phyloP scores from a whole-genome alignment of 1,140 invertebrate genomes.

The Aphelinus atriplicis region DNA sequence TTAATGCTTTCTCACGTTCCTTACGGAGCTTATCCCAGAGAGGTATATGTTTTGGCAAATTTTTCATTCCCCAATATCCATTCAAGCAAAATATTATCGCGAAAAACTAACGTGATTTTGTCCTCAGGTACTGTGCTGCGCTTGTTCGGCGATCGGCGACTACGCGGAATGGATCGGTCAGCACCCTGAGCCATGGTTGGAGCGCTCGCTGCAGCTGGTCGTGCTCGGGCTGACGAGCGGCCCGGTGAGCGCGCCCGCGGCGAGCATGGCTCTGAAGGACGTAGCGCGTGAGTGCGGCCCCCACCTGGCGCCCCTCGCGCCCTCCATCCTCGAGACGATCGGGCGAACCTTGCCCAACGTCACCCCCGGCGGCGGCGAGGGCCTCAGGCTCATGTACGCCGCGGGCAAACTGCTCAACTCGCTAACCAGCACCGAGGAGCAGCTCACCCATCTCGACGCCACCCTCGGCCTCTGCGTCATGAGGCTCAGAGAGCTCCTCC shows the following conservation, averaged over 20 bases:
- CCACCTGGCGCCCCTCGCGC: constrained; percentile 77
- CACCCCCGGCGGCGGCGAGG: constrained; percentile 64
- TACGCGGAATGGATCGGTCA: constrained; percentile 85
- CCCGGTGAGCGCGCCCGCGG: constrained; percentile 75
- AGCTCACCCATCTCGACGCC: constrained; percentile 76
- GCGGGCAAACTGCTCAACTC: constrained; percentile 80
- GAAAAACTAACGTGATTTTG: not conserved
- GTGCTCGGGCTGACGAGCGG: constrained; percentile 74
- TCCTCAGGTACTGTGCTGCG: constrained; percentile 53
- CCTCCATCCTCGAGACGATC: constrained; percentile 57
- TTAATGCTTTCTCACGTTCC: constrained; percentile 74
- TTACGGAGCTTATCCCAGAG: constrained; percentile 67
- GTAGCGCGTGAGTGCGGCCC: constrained; percentile 81
- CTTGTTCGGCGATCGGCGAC: constrained; percentile 68
- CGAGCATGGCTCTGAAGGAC: constrained; percentile 89
- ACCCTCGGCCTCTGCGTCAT: constrained; percentile 76
- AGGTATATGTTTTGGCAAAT: constrained; percentile 45
- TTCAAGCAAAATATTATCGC: no score
- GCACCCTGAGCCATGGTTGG: constrained; percentile 76
- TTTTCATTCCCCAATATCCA: not conserved
- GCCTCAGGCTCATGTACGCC: constrained; percentile 79
- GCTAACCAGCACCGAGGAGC: constrained; percentile 67
- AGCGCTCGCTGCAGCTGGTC: constrained; percentile 75
- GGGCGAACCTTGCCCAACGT: constrained; percentile 51
- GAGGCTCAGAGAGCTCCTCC: constrained; percentile 69